phyloP scores from a whole-genome alignment of 2,113 vertebrate species.

The Aix galericulata region DNA sequence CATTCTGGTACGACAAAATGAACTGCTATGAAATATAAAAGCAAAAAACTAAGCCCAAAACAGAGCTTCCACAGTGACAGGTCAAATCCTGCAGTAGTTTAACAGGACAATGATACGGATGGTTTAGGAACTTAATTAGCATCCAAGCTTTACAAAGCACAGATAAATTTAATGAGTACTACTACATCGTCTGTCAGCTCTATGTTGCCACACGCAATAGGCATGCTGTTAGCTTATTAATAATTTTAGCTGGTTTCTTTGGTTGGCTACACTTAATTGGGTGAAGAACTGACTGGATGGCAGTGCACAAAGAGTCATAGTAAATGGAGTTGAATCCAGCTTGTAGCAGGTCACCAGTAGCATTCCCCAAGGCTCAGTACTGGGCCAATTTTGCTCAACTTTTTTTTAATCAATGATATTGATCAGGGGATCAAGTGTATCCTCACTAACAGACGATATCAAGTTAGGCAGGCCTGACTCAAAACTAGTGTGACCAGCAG shows the following conservation, averaged over 20 bases:
- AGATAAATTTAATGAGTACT: not conserved
- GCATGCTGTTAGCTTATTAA: not conserved
- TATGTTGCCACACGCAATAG: not conserved
- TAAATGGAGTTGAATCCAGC: not conserved
- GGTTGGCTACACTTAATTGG: not conserved
- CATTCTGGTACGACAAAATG: not conserved
- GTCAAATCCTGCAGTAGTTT: not conserved
- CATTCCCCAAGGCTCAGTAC: no score
- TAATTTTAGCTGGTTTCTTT: constrained; percentile 13
- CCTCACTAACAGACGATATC: not conserved
- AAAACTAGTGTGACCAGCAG: not conserved
- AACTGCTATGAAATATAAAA: not conserved
- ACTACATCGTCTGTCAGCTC: not conserved
- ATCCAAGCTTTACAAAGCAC: not conserved
- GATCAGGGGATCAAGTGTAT: not conserved
- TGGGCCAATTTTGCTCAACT: no score
- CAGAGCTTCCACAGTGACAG: not conserved
- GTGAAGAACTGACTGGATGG: not conserved
- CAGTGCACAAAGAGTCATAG: not conserved
- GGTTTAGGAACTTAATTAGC: not conserved
- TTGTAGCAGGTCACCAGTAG: not conserved
- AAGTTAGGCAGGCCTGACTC: not conserved
- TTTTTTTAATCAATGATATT: no score
- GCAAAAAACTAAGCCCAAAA: not conserved
- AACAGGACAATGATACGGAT: not conserved